Evolutionary conservation across 2,113 vertebrate species (phyloP).

Genomic region (Bostrychus sinensis): DNA sequence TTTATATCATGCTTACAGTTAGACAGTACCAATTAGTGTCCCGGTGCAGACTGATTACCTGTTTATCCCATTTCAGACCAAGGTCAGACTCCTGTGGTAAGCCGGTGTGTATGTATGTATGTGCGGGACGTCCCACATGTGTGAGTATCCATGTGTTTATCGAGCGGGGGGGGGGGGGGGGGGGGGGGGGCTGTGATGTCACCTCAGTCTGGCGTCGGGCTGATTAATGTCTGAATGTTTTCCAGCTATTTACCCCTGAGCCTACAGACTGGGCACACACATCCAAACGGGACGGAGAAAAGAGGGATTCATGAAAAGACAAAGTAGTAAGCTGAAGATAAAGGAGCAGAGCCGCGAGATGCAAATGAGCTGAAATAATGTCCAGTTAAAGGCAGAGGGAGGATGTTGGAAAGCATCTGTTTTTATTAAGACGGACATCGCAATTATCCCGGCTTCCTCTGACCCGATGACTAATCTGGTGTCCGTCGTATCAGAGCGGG

Average conservation of each 20-base stretch:
- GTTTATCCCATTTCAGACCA: constrained; percentile 56
- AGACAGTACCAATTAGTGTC: constrained; percentile 47
- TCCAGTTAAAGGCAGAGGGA: not conserved
- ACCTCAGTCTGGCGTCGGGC: constrained; percentile 71
- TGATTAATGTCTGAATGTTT: constrained; percentile 80
- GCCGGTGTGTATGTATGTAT: no score
- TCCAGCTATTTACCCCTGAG: constrained; percentile 70
- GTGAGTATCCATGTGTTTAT: constrained; percentile 57
- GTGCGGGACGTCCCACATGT: constrained; percentile 21
- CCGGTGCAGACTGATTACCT: constrained; percentile 64
- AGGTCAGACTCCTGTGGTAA: constrained; percentile 15
- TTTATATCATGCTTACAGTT: constrained; percentile 22
- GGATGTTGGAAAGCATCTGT: constrained; percentile 24
- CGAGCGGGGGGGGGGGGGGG: constrained; percentile 4
- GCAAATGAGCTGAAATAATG: not conserved
- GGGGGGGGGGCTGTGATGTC: constrained; percentile 68
- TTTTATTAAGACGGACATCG: constrained; percentile 50
- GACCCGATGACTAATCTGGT: constrained; percentile 49
- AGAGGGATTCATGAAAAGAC: not conserved
- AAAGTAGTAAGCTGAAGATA: not conserved
- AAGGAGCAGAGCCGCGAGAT: constrained; percentile 3
- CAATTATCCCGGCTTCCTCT: constrained; percentile 50
- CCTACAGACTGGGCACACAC: constrained; percentile 27
- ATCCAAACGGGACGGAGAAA: not conserved
- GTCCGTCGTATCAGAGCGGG: constrained; percentile 33